Evolutionary conservation across 2,888 invertebrate genomes (phyloP).

Genomic region (Tribolium freemani): DNA sequence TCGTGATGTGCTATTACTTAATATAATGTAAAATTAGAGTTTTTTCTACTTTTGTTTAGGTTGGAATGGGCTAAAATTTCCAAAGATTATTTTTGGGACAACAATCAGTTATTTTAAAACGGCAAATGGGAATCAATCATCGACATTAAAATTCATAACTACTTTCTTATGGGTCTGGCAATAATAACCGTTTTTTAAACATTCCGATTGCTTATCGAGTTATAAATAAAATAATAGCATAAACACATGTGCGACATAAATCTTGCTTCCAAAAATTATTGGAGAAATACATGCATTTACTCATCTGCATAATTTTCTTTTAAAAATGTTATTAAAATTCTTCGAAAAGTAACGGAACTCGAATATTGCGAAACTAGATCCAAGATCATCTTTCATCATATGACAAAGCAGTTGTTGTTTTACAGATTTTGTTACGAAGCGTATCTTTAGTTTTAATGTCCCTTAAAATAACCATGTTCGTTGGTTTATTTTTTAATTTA

Average conservation of each 20-base stretch:
- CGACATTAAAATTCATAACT: neutral
- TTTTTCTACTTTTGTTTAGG: no score
- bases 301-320: neutral
- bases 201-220: neutral
- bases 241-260: conserved; percentile 10
- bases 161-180: neutral
- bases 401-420: no score
- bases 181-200: conserved; percentile 3
- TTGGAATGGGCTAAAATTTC: neutral
- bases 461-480: neutral
- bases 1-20: no score
- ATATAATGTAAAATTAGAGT: no score
- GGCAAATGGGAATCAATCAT: neutral
- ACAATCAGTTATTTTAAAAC: neutral
- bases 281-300: neutral
- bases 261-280: neutral
- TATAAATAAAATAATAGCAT: conserved; percentile 15
- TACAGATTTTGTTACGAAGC: no score
- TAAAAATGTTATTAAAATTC: no score
- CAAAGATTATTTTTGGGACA: neutral
- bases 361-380: no score
- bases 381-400: no score
- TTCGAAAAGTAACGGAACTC: no score
- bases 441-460: no score
- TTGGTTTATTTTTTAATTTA: neutral